Evolutionary conservation across 2,113 vertebrate genomes (phyloP), one percentile per base, ranked within the genome.

Genomic region (Lethenteron camtschaticum): DNA sequence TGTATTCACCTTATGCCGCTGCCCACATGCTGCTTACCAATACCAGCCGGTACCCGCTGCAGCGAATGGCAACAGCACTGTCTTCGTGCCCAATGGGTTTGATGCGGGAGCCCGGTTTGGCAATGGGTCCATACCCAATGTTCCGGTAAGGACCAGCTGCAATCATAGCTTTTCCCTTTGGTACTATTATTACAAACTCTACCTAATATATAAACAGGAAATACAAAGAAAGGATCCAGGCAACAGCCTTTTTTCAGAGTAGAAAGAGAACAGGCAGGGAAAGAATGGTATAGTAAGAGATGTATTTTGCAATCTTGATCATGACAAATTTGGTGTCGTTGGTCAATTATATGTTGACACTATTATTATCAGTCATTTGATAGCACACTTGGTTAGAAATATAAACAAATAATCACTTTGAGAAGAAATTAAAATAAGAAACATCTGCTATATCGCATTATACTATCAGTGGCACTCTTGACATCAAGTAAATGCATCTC

Each of bases 61-160:
- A 7, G 41, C 41, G 41, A 5, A 41, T 41, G 41, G 41, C 41
- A 41, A 41, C 41, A 41, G 41, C 10, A 66, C 63, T 20, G 63
- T 66, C n/a, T n/a, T 66, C 8, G 63, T 66, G 10, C 63, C 63
- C 10, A 20, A 20, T 66, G 20, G 9, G n/a, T 66, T 66, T 66
- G 63, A 66, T 66, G 63, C 63, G 9, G 63, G 63, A 20, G 63
- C 63, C 20, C 63, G 63, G 20, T 66, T 66, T 66, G 63, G 63
- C 63, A 66, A 9, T 9, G 63, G 63, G 20, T n/a, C 63, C 63
- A 66, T 20, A 10, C 63, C 63, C n/a, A n/a, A 66, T 20, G 24
- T 66, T 20, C 63, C 63, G 63, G 63, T 66, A 66, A n/a, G 63
- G 63, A 16, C n/a, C 9, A 16, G 63, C n/a, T 66, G 63, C n/a